Conservation (phyloP, 2,888 invertebrate genomes). For the Ophion ventricosus region DNA sequence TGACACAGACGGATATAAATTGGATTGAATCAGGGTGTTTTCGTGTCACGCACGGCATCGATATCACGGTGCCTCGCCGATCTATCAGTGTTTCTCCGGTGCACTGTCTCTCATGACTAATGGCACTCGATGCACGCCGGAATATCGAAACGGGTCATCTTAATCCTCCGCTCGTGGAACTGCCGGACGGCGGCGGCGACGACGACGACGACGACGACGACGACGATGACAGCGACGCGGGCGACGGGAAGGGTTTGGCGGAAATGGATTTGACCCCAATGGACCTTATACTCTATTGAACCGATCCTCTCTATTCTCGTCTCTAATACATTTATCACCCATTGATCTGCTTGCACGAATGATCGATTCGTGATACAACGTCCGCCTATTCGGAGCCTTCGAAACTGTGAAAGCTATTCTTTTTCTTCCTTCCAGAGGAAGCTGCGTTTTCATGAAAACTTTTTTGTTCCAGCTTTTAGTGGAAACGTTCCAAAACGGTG, state of each 20-base stretch:
- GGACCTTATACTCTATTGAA: constrained; percentile 43
- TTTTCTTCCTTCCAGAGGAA: neutral
- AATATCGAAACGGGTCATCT: constrained; percentile 66
- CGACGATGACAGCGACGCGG: constrained; percentile 19
- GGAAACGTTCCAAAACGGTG: neutral
- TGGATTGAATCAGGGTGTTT: constrained; percentile 36
- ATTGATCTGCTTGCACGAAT: constrained; percentile 24
- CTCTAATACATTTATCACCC: constrained; percentile 23
- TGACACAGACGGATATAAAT: constrained; percentile 36
- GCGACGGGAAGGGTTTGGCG: constrained; percentile 26
- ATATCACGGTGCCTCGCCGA: constrained; percentile 31
- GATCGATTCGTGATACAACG: constrained; percentile 23
- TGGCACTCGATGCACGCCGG: constrained; percentile 39
- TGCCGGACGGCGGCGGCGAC: constrained; percentile 22
- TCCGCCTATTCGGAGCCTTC: neutral
- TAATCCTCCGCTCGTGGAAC: constrained; percentile 44
- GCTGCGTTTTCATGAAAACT: neutral
- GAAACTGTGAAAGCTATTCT: neutral
- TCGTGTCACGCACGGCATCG: constrained; percentile 38
- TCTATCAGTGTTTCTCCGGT: constrained; percentile 16
- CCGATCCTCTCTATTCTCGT: constrained; percentile 5
- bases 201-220: constrained; percentile 29
- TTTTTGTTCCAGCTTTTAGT: neutral
- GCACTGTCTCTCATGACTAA: constrained; percentile 59
- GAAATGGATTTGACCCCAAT: constrained; percentile 62